Conservation (phyloP, 2,113 vertebrate genomes). For the Antennarius striatus region DNA sequence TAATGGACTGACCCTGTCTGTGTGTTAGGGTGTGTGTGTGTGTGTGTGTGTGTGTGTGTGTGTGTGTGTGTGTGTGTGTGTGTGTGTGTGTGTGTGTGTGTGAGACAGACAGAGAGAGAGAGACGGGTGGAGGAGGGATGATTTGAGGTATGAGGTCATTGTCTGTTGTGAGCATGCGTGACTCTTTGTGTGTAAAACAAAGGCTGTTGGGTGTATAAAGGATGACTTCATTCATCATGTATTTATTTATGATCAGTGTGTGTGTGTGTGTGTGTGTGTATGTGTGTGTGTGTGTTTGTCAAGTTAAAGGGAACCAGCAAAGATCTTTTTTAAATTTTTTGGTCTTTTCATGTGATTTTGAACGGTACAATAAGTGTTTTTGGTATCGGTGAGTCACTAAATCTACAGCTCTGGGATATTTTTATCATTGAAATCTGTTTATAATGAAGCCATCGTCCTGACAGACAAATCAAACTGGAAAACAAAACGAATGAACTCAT, state of each 20-base stretch:
- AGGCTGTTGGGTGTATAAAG: constrained; percentile 45
- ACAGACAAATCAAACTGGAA: too few relatives aligned
- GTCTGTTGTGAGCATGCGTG: constrained; percentile 70
- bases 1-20: constrained; percentile 69
- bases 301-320: background rate
- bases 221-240: constrained; percentile 69
- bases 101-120: constrained; percentile 30
- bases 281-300: constrained; percentile 4
- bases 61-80: constrained; percentile 55
- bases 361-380: background rate
- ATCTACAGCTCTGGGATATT: too few relatives aligned
- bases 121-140: constrained; percentile 37
- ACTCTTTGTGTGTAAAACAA: constrained; percentile 58
- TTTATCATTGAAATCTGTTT: too few relatives aligned
- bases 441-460: too few relatives aligned
- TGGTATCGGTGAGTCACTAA: background rate
- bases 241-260: constrained; percentile 68
- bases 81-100: constrained; percentile 48
- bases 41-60: constrained; percentile 39
- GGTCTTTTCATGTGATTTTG: constrained; percentile 3
- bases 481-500: too few relatives aligned
- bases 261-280: constrained; percentile 4
- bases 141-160: constrained; percentile 76
- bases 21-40: background rate
- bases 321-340: background rate